A percentile compares a stretch with the other conserved stretches of the same genome.
Conservation (phyloP, 1,140 invertebrate genomes). For the Cylas formicarius region DNA sequence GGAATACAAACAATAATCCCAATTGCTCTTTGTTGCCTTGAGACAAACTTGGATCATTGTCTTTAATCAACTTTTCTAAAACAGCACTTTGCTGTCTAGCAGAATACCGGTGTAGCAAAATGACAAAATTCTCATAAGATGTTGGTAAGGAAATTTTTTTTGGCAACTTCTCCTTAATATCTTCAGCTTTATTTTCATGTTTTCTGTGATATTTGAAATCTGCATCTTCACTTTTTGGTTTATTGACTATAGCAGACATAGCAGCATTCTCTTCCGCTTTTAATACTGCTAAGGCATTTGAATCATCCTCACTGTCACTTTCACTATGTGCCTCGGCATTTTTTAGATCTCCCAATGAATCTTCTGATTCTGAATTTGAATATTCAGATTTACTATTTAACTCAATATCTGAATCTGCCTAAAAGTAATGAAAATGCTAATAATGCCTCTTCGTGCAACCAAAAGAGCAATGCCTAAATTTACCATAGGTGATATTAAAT, state of each 20-base stretch:
- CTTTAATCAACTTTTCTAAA: conserved; percentile 77
- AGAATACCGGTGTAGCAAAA: too few species aligned
- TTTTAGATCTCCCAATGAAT: conserved; percentile 39
- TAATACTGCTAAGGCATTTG: too few species aligned
- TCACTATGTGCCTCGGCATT: conserved; percentile 37
- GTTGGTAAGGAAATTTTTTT: conserved; percentile 47
- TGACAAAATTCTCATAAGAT: conserved; percentile 58
- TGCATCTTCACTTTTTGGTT: too few species aligned
- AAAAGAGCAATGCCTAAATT: too few species aligned
- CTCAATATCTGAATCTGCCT: too few species aligned
- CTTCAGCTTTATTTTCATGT: conserved; percentile 19
- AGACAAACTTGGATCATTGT: conserved; percentile 70
- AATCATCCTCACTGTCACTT: conserved; percentile 38
- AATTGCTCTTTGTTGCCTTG: conserved; percentile 71
- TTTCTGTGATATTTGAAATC: too few species aligned
- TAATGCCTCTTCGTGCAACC: too few species aligned
- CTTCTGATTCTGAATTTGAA: conserved; percentile 32
- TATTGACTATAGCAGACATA: too few species aligned
- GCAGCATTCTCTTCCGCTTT: too few species aligned
- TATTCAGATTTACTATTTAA: conserved; percentile 28
- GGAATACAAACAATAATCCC: conserved; percentile 60
- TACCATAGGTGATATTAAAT: too few species aligned
- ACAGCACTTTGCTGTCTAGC: conserved; percentile 60
- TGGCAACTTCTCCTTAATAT: conserved; percentile 11
- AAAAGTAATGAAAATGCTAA: too few species aligned